Evolutionary conservation across 2,888 invertebrate genomes (phyloP).

Genomic region (Petrophora chlorosata): DNA sequence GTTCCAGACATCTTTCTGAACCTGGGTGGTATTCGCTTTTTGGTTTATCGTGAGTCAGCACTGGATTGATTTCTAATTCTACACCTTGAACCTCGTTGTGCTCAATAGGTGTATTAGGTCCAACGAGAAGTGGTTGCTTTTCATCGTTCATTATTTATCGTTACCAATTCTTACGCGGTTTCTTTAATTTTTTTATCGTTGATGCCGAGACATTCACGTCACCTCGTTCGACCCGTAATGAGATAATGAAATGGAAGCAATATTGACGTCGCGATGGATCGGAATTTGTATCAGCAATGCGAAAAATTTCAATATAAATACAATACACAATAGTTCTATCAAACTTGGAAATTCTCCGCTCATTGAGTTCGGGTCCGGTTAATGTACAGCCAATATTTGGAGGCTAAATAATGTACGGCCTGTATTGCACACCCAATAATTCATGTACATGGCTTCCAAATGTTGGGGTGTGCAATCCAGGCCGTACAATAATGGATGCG

Average conservation of each 20-base stretch:
- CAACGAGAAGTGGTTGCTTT: constrained; percentile 87
- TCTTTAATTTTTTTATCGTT: constrained; percentile 7
- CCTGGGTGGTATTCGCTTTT: constrained; percentile 82
- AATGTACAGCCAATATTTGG: too few species aligned
- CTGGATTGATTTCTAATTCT: constrained; percentile 60
- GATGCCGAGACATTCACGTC: constrained; percentile 37
- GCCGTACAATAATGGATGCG: too few species aligned
- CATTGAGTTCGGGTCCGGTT: too few species aligned
- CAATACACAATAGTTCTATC: constrained; percentile 13
- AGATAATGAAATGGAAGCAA: constrained; percentile 10
- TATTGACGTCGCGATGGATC: constrained; percentile 28
- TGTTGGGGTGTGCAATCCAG: too few species aligned
- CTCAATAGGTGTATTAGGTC: constrained; percentile 63
- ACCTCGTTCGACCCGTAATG: constrained; percentile 9
- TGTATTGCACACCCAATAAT: too few species aligned
- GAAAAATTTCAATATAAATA: constrained; percentile 25
- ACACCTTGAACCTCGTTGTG: constrained; percentile 61
- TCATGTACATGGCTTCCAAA: too few species aligned
- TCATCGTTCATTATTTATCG: constrained; percentile 85
- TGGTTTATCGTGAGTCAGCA: constrained; percentile 54
- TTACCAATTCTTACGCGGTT: constrained; percentile 6
- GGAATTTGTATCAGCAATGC: constrained; percentile 34
- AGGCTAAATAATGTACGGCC: too few species aligned
- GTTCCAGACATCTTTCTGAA: constrained; percentile 87
- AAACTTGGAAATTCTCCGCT: constrained; percentile 24